phyloP scores from a whole-genome alignment of 2,113 vertebrate genomes.

The Ursus arctos region DNA sequence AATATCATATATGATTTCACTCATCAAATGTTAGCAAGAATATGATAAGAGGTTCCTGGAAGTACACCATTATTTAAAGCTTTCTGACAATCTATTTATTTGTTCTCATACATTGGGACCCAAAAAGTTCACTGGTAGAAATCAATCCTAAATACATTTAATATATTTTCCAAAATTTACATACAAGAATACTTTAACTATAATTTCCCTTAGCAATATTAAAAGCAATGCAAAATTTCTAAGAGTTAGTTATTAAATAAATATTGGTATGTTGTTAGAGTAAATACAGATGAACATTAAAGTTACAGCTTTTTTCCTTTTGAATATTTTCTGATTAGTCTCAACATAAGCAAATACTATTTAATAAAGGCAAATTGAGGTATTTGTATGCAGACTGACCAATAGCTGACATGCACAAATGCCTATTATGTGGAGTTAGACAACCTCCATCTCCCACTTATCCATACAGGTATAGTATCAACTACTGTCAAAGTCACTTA shows the following conservation, averaged over 20 bases:
- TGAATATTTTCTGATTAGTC: not conserved
- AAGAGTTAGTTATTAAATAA: not conserved
- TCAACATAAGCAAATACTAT: not conserved
- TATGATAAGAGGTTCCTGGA: not conserved
- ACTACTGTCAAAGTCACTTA: not conserved
- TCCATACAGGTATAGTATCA: not conserved
- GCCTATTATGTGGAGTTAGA: not conserved
- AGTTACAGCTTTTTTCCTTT: not conserved
- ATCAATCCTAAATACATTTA: not conserved
- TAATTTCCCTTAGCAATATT: not conserved
- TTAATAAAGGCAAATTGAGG: not conserved
- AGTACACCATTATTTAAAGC: not conserved
- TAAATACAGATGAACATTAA: not conserved
- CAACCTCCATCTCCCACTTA: not conserved
- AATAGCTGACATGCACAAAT: not conserved
- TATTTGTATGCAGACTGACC: not conserved
- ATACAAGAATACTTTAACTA: not conserved
- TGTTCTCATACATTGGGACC: not conserved
- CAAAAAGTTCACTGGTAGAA: not conserved
- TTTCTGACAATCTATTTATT: not conserved
- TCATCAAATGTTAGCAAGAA: not conserved
- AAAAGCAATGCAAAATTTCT: not conserved
- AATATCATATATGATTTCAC: not conserved
- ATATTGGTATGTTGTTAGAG: not conserved
- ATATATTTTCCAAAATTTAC: not conserved